Percentiles rank a stretch among this genome's conserved stretches.
Evolutionary conservation across 2,113 vertebrate species (phyloP).

Genomic region (Amphiprion percula): DNA sequence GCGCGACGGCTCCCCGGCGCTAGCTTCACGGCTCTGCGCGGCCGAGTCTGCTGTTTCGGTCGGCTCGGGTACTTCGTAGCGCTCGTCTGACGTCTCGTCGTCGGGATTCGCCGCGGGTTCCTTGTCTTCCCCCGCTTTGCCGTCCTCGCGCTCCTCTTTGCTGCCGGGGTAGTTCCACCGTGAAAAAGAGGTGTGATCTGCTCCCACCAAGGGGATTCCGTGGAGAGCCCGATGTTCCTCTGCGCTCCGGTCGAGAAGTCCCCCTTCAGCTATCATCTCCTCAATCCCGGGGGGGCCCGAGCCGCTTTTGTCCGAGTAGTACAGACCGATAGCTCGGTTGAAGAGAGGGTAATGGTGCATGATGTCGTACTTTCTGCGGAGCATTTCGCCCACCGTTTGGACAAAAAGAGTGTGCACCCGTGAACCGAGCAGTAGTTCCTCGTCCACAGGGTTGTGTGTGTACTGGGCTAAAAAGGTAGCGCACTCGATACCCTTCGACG

Average conservation of each 20-base stretch:
- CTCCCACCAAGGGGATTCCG: background rate
- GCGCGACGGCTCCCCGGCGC: no score
- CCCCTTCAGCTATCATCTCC: background rate
- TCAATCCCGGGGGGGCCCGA: background rate
- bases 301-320: background rate
- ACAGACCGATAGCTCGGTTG: background rate
- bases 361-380: constrained; percentile 3
- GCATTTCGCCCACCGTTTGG: background rate
- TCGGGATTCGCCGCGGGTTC: no score
- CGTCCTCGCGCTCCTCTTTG: no score
- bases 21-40: no score
- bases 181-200: background rate
- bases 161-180: background rate
- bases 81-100: no score
- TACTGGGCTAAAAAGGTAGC: background rate
- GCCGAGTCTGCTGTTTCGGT: no score
- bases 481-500: background rate
- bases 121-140: no score
- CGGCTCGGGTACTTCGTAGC: no score
- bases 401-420: background rate
- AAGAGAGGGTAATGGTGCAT: constrained; percentile 28
- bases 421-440: background rate
- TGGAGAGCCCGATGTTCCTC: background rate
- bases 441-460: background rate
- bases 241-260: background rate